Evolutionary conservation across 1,140 invertebrate species (phyloP), one percentile per base, ranked within the genome.

Genomic region (Elymnias hypermnestra): DNA sequence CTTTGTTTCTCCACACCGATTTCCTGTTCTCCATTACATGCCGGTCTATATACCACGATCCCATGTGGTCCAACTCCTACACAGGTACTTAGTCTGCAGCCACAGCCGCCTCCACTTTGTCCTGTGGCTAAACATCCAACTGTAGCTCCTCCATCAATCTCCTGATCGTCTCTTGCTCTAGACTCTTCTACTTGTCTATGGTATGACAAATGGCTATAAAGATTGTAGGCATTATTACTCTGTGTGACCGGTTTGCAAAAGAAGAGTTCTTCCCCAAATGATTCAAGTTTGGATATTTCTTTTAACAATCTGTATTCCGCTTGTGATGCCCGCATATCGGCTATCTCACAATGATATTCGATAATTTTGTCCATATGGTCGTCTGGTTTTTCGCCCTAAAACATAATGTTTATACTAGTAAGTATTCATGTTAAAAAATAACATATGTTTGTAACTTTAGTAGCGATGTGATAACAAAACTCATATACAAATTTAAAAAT

Each of bases 181-280:
- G 73, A 73, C 55, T 87, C 82, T 39, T 82, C 78, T 0, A 53
- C 70, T 33, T 72, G 73, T 14, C 58, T 61, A 39, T 87, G 86
- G 39, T 87, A 86, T 12, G 84, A 41, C 45, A 87, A 39, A 38
- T 87, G 86, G 15, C 73, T 85, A 65, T 87, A 87, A 47, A 87
- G 45, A 17, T 84, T 86, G 53, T 87, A 84, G 1, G 82, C 71
- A 47, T 82, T 76, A 59, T 82, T 84, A 22, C 44, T 66, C 29
- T 72, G 59, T 18, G 79, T 88, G 21, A 82, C 72, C 7, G 87
- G 87, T 62, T 92, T 92, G 41, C 91, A 92, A 64, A 92, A 90
- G 77, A 95, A 96, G 49, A 94, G 83, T 73, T 96, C 94, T 75
- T 95, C 92, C 0, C 94, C 95, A 75, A 95, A 96, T 12, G 91